Evolutionary conservation across 1,140 invertebrate species (phyloP), one percentile per base, ranked within the genome.

Genomic region (Zaprionus ghesquierei): DNA sequence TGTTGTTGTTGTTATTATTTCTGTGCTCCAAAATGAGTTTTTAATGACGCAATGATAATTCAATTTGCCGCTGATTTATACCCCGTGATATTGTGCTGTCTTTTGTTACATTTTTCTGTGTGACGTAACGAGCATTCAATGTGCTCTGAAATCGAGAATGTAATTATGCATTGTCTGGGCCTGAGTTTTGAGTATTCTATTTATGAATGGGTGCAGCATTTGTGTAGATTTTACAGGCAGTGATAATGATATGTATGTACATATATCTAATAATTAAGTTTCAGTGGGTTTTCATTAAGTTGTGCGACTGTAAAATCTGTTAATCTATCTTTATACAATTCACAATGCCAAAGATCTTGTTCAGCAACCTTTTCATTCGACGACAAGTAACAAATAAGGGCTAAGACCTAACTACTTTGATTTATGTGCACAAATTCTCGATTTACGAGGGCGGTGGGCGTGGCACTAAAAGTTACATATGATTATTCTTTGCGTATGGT

Each of bases 21-120:
- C 68, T 53, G 62, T 56, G 13, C 50, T 41, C 49, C 60, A 60
- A 87, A 87, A 89, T 89, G 82, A 77, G 84, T 79, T 87, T 87
- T 87, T 87, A 87, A 87, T 87, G 82, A 87, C 84, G 84, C 82
- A 82, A 87, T 89, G 84, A 87, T 87, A 87, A 87, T 87, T 87
- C 82, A 87, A 87, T 87, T 89, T 87, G 82, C 77, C 76, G 79
- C 59, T 87, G 84, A 87, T 87, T 87, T 87, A 87, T 87, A 84
- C 82, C 50, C 29, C 79, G 66, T 70, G 60, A 76, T 81, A 75
- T 69, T 71, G 63, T 80, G 55, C 64, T 58, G 62, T 54, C 13
- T 59, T 69, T n/a, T n/a, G n/a, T n/a, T n/a, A n/a, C n/a, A n/a
- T n/a, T n/a, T n/a, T n/a, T n/a, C n/a, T n/a, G n/a, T 77, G 63